A percentile compares a stretch with the other conserved stretches of the same genome.
These are phyloP conservation scores for Girardia tigrina DNA, from an alignment of 2,888 invertebrate species.

Conservation along the genomic window DNA sequence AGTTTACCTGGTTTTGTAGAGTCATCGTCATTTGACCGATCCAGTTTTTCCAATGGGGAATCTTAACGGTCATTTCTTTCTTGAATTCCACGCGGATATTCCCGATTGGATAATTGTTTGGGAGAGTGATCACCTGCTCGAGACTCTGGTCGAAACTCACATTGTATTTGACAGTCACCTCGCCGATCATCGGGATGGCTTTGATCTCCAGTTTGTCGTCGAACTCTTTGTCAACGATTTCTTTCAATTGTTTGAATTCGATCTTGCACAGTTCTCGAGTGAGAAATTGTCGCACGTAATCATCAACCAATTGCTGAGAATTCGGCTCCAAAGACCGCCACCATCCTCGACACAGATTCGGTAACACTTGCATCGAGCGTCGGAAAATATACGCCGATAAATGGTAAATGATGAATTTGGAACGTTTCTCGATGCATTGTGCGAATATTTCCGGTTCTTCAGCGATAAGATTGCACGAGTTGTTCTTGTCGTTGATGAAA, in stretches of 20 bases:
- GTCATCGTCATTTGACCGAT: slow-evolving; percentile 70
- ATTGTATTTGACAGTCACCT: slow-evolving; percentile 27
- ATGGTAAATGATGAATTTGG: slow-evolving; percentile 7
- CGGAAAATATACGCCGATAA: neutral
- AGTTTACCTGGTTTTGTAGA: slow-evolving; percentile 70
- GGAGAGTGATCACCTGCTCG: slow-evolving; percentile 65
- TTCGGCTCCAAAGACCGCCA: neutral
- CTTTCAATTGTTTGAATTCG: slow-evolving; percentile 1
- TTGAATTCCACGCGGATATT: slow-evolving; percentile 59
- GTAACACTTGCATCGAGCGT: neutral
- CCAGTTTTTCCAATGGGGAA: slow-evolving; percentile 62
- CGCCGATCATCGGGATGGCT: neutral
- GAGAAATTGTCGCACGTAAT: neutral
- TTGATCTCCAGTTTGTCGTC: neutral
- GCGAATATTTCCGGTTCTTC: neutral
- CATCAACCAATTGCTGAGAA: neutral
- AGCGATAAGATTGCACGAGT: neutral
- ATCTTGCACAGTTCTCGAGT: neutral
- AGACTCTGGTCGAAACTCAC: slow-evolving; percentile 52
- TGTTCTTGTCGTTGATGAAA: neutral
- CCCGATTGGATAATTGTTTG: slow-evolving; percentile 70
- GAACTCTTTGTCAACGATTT: neutral
- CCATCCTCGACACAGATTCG: neutral
- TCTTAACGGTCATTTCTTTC: slow-evolving; percentile 58
- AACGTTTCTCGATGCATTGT: slow-evolving; percentile 2